Base-by-base conservation (phyloP, 2,797 vertebrate genomes). In the Cuculus canorus region DNA sequence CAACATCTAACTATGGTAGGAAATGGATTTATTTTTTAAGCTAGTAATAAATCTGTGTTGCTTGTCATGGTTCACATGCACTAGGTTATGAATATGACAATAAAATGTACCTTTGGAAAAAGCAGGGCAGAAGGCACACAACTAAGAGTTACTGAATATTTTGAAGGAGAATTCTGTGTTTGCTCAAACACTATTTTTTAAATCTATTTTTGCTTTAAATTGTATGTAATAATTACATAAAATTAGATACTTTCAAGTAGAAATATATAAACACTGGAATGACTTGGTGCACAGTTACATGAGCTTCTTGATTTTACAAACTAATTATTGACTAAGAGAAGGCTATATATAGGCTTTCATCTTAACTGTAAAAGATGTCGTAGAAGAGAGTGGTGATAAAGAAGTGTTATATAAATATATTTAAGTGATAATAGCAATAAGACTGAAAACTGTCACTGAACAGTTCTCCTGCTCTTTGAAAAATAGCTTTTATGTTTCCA, bases 321-420 rank as follows among this genome's bases (percentile, higher is more conserved):
- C 78, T 91, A 93, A 93, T 96, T 96, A 96, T 83, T 95, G 91
- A 92, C 75, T 95, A 82, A 85, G 66, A 76, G 82, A 41, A 52
- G 48, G 70, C 66, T 91, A 94, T 93, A 92, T 90, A 93, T 93
- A 97, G 95, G 79, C 63, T 66, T 91, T 91, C 47, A 81, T 91
- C 91, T 77, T 88, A 90, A 61, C 80, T 88, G 63, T 82, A 88
- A 84, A 77, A 95, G 81, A 90, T 96, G 86, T 92, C 90, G 91
- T 57, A 72, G 86, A 80, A 85, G 17, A 90, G 82, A 96, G 92
- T 82, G 56, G 37, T 86, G 59, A 77, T 72, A 76, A 93, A 94
- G 66, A 71, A 84, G n/a, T 82, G 77, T 93, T 95, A 86, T 83
- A 95, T 94, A 96, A 95, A 93, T 92, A 94, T 94, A 88, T 92